Base-by-base conservation (phyloP, 2,888 invertebrate genomes). In the Dromius quadrimaculatus region DNA sequence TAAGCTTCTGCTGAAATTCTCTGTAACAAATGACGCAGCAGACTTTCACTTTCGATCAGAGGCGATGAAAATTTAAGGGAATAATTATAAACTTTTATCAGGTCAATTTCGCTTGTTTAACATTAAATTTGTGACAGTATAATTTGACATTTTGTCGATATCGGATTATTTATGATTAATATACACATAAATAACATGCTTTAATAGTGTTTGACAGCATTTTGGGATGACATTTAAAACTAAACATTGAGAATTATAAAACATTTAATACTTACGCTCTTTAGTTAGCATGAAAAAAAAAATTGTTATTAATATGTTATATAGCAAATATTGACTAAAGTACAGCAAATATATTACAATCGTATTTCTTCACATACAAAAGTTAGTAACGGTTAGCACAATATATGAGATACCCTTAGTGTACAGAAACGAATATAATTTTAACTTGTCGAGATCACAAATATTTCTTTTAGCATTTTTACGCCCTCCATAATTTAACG, bases 1-100 rank as follows among this genome's bases (percentile, higher is more conserved):
- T 50, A 50, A 50, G 50, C 50, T 23, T 8, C 47, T 47, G 23
- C 47, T 47, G 20, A 47, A 47, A 20, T 47, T 50, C 50, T 28
- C 5, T 8, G 23, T 28, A 22, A 28, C 50, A 47, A 20, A 47
- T 47, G 20, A 22, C 47, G 22, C 20, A n/a, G 19, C 11, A 47
- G 23, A 50, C 28, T 50, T 50, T 50, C 20, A 50, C 50, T 20
- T 50, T 50, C 23, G 13, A 22, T 2, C n/a, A 50, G 11, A 50
- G 23, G 28, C 41, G 1, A 8, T 11, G 41, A 41, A 28, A 28
- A 28, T 28, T 28, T 28, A 6, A 28, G 28, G 8, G 15, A 41
- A 41, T 41, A 15, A n/a, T n/a, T n/a, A n/a, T n/a, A n/a, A n/a
- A n/a, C n/a, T n/a, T n/a, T n/a, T n/a, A n/a, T n/a, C n/a, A n/a